A percentile compares a stretch with the other conserved stretches of the same genome.
Evolutionary conservation across 2,888 invertebrate species (phyloP).

Genomic region (Philereme transversata): DNA sequence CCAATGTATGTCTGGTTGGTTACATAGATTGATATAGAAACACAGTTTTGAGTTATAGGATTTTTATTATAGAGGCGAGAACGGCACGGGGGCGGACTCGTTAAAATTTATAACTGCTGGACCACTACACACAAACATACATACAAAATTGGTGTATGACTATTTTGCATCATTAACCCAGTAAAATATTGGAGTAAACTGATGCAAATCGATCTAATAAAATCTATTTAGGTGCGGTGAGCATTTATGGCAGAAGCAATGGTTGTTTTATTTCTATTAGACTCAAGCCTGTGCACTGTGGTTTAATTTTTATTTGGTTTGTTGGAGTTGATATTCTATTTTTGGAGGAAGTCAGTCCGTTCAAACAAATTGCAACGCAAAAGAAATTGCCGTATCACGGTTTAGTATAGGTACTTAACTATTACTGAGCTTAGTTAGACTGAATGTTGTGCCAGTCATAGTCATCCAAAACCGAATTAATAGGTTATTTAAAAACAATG

Average conservation of each 20-base stretch:
- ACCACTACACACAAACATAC: conserved; percentile 43
- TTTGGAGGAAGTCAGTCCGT: no score
- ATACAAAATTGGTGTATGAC: conserved; percentile 28
- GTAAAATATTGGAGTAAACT: conserved; percentile 26
- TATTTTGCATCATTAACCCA: conserved; percentile 27
- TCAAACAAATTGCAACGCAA: no score
- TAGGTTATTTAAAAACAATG: conserved; percentile 2
- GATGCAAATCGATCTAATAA: conserved; percentile 30
- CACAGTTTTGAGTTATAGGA: conserved; percentile 36
- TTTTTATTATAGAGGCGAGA: conserved; percentile 54
- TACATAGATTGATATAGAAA: conserved; percentile 20
- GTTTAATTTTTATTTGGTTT: no score
- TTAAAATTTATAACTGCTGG: conserved; percentile 58
- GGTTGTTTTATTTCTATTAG: conserved; percentile 13
- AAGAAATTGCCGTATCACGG: no score
- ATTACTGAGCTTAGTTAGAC: no score
- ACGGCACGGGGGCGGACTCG: conserved; percentile 49
- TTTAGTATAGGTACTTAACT: no score
- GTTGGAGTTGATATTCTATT: no score
- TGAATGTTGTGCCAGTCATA: no score
- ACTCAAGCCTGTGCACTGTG: neutral
- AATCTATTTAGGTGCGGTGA: conserved; percentile 27
- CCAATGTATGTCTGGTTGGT: conserved; percentile 18
- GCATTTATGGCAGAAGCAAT: conserved; percentile 15
- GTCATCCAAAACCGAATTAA: no score